Conservation (phyloP, 2,888 invertebrate species). For the Polyommatus icarus region DNA sequence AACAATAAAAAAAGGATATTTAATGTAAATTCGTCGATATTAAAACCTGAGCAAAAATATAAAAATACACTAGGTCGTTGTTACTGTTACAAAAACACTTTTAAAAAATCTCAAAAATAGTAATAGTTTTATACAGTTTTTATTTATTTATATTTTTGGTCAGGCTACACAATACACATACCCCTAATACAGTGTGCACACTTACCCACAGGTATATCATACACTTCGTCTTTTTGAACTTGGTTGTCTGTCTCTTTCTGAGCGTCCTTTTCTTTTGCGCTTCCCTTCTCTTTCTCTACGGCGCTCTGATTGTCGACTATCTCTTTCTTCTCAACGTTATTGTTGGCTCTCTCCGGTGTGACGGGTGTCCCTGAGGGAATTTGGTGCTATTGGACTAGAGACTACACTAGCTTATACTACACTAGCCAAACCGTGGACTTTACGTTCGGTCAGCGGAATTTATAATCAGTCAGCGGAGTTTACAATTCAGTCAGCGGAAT, state of each 20-base stretch:
- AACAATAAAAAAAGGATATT: not conserved
- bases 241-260: conserved; percentile 57
- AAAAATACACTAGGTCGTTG: too few species aligned
- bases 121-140: too few species aligned
- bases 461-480: not conserved
- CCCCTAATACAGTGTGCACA: conserved; percentile 37
- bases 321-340: conserved; percentile 62
- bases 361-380: conserved; percentile 68
- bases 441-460: not conserved
- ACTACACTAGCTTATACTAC: conserved; percentile 38
- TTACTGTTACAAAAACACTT: too few species aligned
- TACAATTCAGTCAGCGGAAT: not conserved
- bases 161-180: not conserved
- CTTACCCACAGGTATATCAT: conserved; percentile 76
- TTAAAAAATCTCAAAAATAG: too few species aligned
- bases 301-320: conserved; percentile 34
- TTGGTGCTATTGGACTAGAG: conserved; percentile 44
- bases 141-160: not conserved
- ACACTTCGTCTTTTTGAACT: conserved; percentile 66
- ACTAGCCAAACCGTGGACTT: not conserved
- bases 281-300: conserved; percentile 40
- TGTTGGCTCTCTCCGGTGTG: conserved; percentile 58
- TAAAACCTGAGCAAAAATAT: not conserved
- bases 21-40: not conserved
- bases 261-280: conserved; percentile 50